Evolutionary conservation across 2,797 vertebrate species (phyloP).

Genomic region (Okamejei kenojei): DNA sequence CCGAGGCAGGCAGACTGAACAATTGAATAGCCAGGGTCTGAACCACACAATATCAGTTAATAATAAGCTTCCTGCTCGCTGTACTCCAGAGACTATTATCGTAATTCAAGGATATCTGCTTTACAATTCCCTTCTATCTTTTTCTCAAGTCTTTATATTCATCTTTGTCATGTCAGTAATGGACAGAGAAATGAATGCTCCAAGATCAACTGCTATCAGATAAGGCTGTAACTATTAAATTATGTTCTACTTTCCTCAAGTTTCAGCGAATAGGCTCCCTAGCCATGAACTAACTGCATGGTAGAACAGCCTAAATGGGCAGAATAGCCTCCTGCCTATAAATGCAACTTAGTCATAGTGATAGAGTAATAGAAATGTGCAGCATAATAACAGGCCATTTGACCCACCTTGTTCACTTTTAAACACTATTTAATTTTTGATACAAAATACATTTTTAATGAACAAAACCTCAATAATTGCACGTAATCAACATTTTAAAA

Average conservation of each 20-base stretch:
- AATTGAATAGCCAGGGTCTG: slow-evolving; percentile 22
- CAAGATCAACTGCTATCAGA: slow-evolving; percentile 20
- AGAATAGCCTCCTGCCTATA: too few species aligned
- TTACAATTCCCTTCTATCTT: slow-evolving; percentile 31
- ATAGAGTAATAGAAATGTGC: too few species aligned
- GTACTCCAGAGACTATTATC: slow-evolving; percentile 18
- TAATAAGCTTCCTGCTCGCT: slow-evolving; percentile 26
- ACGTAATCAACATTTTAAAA: not conserved
- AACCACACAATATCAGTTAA: slow-evolving; percentile 33
- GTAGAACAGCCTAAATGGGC: too few species aligned
- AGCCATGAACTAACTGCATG: too few species aligned
- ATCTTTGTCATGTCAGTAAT: slow-evolving; percentile 6
- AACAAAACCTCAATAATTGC: not conserved
- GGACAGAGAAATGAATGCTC: slow-evolving; percentile 5
- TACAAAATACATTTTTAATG: not conserved
- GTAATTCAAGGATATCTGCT: slow-evolving; percentile 33
- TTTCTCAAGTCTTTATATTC: not conserved
- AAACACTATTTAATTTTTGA: not conserved
- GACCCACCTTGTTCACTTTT: too few species aligned
- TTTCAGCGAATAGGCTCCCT: not conserved
- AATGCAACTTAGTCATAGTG: too few species aligned
- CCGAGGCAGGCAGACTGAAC: slow-evolving; percentile 31
- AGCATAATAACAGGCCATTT: too few species aligned
- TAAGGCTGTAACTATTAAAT: not conserved
- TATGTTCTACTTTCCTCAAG: not conserved